These are phyloP conservation scores for Tenthredo notha DNA, from an alignment of 2,888 invertebrate genomes.

Conservation along the genomic window DNA sequence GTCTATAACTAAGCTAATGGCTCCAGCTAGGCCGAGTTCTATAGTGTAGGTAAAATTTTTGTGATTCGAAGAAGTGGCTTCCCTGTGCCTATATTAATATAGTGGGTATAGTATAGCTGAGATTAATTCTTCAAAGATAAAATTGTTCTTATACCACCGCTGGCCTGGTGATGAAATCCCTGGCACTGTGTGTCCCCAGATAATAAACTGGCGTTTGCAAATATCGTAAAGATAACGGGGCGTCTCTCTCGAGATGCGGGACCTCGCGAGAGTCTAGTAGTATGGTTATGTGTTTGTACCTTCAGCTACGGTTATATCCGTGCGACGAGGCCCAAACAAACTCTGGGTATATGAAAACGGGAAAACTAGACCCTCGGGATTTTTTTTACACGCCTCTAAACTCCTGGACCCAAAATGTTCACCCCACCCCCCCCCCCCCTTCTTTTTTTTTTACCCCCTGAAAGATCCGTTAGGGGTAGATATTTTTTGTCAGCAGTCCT, in stretches of 20 bases:
- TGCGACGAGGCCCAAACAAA: slow-evolving; percentile 44
- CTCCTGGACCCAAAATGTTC: slow-evolving; percentile 18
- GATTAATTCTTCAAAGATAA: slow-evolving; percentile 50
- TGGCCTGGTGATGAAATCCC: slow-evolving; percentile 64
- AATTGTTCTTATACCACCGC: slow-evolving; percentile 38
- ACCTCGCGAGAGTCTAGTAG: slow-evolving; percentile 29
- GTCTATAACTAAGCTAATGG: slow-evolving; percentile 32
- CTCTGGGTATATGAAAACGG: slow-evolving; percentile 44
- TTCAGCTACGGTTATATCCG: slow-evolving; percentile 9
- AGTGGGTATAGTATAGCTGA: slow-evolving; percentile 5
- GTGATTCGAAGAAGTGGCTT: slow-evolving; percentile 37
- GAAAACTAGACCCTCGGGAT: slow-evolving; percentile 35
- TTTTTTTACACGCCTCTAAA: slow-evolving; percentile 17
- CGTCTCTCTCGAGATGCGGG: slow-evolving; percentile 48
- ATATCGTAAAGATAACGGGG: slow-evolving; percentile 77
- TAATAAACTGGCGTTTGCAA: slow-evolving; percentile 72
- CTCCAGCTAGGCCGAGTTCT: slow-evolving; percentile 11
- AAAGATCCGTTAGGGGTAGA: slow-evolving; percentile 50
- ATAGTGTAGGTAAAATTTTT: not conserved
- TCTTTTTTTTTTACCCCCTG: slow-evolving; percentile 52
- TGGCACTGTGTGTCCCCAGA: slow-evolving; percentile 71
- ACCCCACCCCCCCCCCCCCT: slow-evolving; percentile 22
- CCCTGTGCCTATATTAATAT: not conserved
- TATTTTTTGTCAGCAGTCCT: slow-evolving; percentile 13
- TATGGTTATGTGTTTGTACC: slow-evolving; percentile 12